Base-by-base conservation (phyloP, 2,888 invertebrate species). In the Notodonta ziczac region DNA sequence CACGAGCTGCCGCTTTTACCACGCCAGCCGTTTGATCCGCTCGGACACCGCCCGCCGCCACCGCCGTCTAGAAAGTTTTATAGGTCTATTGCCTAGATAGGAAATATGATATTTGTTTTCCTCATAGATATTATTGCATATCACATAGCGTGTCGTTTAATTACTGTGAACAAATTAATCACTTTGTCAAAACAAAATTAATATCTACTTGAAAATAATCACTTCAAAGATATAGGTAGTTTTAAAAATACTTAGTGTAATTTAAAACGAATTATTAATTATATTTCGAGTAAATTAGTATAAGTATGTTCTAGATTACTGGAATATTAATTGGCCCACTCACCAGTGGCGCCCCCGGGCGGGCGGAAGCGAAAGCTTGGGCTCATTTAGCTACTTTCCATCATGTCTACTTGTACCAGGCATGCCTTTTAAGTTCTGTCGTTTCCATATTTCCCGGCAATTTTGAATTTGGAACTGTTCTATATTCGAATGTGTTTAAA, bases 1-100 rank as follows among this genome's bases (percentile, higher is more conserved):
- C 85, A 83, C 83, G 76, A 84, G 81, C 81, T 80, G 80, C 85
- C 78, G 89, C 90, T 93, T 90, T 92, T 93, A 90, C 90, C 76
- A 77, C 77, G 79, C 68, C 76, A 73, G 74, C 67, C 73, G 74
- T 64, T 74, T 71, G 68, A 65, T 1, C 16, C 51, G 24, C 51
- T 5, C 7, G 53, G n/a, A n/a, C n/a, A n/a, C n/a, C n/a, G n/a
- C n/a, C n/a, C n/a, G n/a, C n/a, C n/a, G 61, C 65, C 63, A 66
- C 59, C 63, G 56, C 65, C 67, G 39, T 48, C 66, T 82, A 80
- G 87, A 88, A 88, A 87, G 87, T 86, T 80, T 73, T 67, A 66
- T 71, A 73, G 67, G 42, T 60, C 60, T 65, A 69, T n/a, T 35
- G 35, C 35, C 35, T 35, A 35, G 35, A 4, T 35, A 35, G 35